These are phyloP conservation scores for Muricea muricata DNA, from an alignment of 92 coral and sea anemone species.

Conservation along the genomic window DNA sequence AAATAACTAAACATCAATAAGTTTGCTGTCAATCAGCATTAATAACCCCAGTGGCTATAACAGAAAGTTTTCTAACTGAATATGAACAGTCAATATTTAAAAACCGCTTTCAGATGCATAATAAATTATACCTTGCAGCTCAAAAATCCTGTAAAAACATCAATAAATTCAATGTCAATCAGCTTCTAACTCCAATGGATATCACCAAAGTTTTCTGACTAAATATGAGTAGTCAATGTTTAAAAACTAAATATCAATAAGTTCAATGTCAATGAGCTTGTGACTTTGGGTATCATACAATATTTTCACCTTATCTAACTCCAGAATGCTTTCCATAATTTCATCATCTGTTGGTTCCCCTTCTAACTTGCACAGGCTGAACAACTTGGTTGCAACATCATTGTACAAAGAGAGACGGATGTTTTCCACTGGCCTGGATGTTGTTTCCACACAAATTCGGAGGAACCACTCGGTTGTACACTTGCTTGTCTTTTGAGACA, in stretches of 20 bases:
- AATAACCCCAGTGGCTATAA: too few species aligned
- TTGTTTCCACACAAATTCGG: constrained; percentile 26
- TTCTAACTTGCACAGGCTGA: constrained; percentile 61
- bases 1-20: not conserved
- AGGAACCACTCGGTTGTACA: constrained; percentile 45
- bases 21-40: too few species aligned
- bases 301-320: constrained; percentile 57
- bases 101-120: too few species aligned
- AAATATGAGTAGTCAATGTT: not conserved
- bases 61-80: not conserved
- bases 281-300: constrained; percentile 65
- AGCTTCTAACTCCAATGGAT: too few species aligned
- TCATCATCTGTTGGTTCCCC: constrained; percentile 69
- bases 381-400: constrained; percentile 57
- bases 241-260: constrained; percentile 41
- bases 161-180: too few species aligned
- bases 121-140: too few species aligned
- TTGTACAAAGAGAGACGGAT: constrained; percentile 3
- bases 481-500: constrained; percentile 46
- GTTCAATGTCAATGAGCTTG: constrained; percentile 72
- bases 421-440: constrained; percentile 11
- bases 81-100: too few species aligned
- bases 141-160: too few species aligned
- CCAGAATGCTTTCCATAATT: constrained; percentile 48
- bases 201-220: not conserved